These are phyloP conservation scores for Brenthis hecate DNA, from an alignment of 2,888 invertebrate genomes.

Conservation along the genomic window DNA sequence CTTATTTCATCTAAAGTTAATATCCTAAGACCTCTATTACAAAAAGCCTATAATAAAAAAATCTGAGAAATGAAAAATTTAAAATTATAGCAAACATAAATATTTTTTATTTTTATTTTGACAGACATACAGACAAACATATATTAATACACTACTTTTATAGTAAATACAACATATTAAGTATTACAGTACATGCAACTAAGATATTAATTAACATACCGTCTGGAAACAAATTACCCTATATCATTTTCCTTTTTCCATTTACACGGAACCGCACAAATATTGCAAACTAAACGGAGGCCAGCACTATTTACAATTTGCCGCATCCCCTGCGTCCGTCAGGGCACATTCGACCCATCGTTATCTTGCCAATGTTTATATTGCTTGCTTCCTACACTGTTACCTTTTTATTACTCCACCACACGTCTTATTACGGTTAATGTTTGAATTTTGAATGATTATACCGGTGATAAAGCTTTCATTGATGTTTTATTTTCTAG, in stretches of 20 bases:
- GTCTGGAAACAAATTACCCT: conserved; percentile 48
- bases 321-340: conserved; percentile 65
- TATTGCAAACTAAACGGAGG: conserved; percentile 80
- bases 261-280: conserved; percentile 78
- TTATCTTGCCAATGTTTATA: conserved; percentile 74
- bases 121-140: too few relatives aligned
- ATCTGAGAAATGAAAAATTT: too few relatives aligned
- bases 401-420: conserved; percentile 54
- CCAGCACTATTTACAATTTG: conserved; percentile 77
- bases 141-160: too few relatives aligned
- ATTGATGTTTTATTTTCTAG: background rate
- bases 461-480: background rate
- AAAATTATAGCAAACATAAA: too few relatives aligned
- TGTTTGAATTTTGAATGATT: conserved; percentile 30
- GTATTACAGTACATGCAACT: too few relatives aligned
- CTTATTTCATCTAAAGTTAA: too few relatives aligned
- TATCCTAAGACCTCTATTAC: too few relatives aligned
- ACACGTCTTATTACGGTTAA: conserved; percentile 43
- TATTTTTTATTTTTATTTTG: too few relatives aligned
- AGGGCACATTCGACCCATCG: conserved; percentile 66
- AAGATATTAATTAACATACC: background rate
- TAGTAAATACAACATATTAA: too few relatives aligned
- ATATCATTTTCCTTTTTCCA: conserved; percentile 66
- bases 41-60: too few relatives aligned
- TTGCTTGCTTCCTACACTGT: conserved; percentile 50